Evolutionary conservation across 2,113 vertebrate species (phyloP).

Genomic region (Picathartes gymnocephalus): DNA sequence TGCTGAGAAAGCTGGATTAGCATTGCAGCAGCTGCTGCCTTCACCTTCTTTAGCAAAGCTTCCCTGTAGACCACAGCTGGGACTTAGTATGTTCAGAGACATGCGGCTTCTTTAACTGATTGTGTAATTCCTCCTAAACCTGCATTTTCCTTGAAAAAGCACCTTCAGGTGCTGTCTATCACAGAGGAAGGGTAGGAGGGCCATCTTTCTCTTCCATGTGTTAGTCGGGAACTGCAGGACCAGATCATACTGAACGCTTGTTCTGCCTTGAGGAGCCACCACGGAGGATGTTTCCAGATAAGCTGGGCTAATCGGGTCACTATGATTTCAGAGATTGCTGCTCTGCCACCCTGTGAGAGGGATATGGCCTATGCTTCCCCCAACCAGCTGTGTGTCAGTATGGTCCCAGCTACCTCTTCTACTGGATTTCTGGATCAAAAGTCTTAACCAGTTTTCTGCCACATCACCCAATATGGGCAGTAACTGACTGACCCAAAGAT

Average conservation of each 20-base stretch:
- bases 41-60: conserved; percentile 8
- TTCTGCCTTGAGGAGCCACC: not conserved
- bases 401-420: not conserved
- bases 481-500: not conserved
- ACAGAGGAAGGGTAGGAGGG: not conserved
- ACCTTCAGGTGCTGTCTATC: not conserved
- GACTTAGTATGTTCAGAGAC: not conserved
- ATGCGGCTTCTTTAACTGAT: not conserved
- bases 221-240: not conserved
- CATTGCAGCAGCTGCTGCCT: not conserved
- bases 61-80: not conserved
- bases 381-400: not conserved
- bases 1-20: not conserved
- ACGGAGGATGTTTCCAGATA: not conserved
- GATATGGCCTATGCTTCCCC: too few relatives aligned
- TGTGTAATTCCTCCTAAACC: not conserved
- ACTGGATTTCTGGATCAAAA: not conserved
- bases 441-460: not conserved
- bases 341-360: not conserved
- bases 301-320: not conserved
- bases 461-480: fast-evolving
- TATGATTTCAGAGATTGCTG: not conserved
- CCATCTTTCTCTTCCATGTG: not conserved
- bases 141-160: not conserved
- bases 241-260: not conserved